These are phyloP conservation scores for Mastomys coucha DNA, from an alignment of 2,113 vertebrate species.

Conservation along the genomic window DNA sequence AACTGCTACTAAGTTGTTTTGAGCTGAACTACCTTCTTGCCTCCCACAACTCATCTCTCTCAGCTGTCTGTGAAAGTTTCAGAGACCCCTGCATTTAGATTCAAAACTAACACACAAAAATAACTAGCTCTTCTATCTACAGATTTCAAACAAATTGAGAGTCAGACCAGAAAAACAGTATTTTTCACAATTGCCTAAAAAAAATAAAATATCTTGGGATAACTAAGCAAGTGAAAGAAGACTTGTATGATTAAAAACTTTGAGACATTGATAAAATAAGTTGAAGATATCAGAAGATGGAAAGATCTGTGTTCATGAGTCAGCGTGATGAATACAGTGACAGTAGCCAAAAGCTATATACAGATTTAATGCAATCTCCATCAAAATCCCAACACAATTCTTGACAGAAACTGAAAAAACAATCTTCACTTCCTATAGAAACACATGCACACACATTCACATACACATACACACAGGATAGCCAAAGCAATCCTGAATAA, in stretches of 20 bases:
- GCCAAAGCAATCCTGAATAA: too few species aligned
- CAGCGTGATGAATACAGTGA: neutral
- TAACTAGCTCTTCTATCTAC: neutral
- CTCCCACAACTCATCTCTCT: neutral
- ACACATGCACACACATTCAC: too few species aligned
- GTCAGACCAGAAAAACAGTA: neutral
- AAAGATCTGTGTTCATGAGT: neutral
- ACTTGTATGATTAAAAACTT: neutral
- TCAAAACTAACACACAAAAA: neutral
- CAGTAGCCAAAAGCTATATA: neutral
- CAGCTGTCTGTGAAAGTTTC: neutral
- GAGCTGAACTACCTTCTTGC: neutral
- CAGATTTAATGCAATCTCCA: neutral
- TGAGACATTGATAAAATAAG: neutral
- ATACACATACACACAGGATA: too few species aligned
- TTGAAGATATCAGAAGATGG: neutral
- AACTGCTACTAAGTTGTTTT: neutral
- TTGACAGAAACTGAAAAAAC: too few species aligned
- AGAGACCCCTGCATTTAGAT: neutral
- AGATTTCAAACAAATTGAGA: neutral
- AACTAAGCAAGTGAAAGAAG: neutral
- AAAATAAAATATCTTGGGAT: neutral
- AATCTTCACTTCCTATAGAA: too few species aligned
- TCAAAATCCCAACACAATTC: too few species aligned
- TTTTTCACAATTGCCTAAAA: neutral